These are phyloP conservation scores for Papilio demoleus DNA, from an alignment of 2,888 invertebrate species.

Conservation along the genomic window DNA sequence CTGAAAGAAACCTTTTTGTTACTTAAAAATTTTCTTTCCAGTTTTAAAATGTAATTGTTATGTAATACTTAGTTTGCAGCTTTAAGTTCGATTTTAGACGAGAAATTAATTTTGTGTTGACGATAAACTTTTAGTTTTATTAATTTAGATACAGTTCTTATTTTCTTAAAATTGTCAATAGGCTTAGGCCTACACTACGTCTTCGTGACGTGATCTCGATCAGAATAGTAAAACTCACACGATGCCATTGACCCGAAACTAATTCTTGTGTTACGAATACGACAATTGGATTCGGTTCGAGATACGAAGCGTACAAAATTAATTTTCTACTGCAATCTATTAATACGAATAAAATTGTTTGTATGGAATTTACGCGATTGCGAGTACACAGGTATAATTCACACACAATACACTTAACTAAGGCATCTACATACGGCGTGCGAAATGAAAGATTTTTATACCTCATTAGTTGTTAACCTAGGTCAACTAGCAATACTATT, in stretches of 20 bases:
- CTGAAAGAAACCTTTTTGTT: constrained; percentile 14
- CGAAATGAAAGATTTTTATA: no score
- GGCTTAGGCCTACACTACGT: no score
- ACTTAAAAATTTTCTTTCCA: constrained; percentile 23
- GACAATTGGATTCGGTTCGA: constrained; percentile 28
- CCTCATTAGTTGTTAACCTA: no score
- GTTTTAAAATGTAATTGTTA: constrained; percentile 8
- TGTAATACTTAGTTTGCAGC: not conserved
- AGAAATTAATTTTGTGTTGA: not conserved
- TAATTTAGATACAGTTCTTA: no score
- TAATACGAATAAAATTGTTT: constrained; percentile 25
- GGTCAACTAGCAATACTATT: no score
- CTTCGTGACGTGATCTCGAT: constrained; percentile 1
- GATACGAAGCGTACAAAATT: constrained; percentile 35
- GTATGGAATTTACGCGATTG: not conserved
- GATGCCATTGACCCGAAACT: constrained; percentile 35
- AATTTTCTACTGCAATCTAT: constrained; percentile 27
- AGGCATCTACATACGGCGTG: no score
- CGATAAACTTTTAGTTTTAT: no score
- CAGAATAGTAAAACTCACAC: constrained; percentile 28
- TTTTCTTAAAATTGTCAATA: no score
- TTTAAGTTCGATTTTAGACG: not conserved
- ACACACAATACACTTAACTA: not conserved
- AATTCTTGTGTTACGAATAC: constrained; percentile 33
- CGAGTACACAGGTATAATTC: not conserved